phyloP scores from a whole-genome alignment of 2,113 vertebrate genomes.

The Sinocyclocheilus maitianheensis region DNA sequence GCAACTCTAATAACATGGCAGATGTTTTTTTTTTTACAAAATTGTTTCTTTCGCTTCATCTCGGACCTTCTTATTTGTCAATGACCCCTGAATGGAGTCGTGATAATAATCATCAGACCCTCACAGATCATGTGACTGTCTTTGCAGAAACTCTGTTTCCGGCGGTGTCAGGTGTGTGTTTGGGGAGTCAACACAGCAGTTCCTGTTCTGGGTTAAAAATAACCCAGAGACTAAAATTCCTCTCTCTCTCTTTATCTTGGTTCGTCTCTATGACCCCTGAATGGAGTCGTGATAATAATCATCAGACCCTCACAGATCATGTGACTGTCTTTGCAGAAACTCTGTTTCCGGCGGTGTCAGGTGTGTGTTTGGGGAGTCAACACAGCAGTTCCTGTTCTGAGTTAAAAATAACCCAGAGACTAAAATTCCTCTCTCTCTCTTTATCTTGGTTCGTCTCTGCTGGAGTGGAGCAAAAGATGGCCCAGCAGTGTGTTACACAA shows the following conservation, averaged over 20 bases:
- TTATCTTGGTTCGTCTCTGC: neutral
- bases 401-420: constrained; percentile 74
- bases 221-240: constrained; percentile 68
- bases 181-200: constrained; percentile 71
- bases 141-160: constrained; percentile 30
- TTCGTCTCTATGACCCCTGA: neutral
- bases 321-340: constrained; percentile 6
- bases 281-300: neutral
- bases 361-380: constrained; percentile 67
- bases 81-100: neutral
- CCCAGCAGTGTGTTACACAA: neutral
- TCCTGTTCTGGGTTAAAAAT: constrained; percentile 76
- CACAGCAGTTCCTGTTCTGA: constrained; percentile 73
- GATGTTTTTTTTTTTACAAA: too few species aligned
- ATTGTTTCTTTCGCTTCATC: neutral
- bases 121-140: constrained; percentile 3
- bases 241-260: neutral
- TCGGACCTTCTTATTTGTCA: neutral
- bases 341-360: constrained; percentile 39
- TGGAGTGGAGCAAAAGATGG: neutral
- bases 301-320: neutral
- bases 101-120: neutral
- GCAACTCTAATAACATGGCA: neutral
- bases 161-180: constrained; percentile 52
- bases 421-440: constrained; percentile 57